A percentile compares a stretch with the other conserved stretches of the same genome.
Conservation (phyloP, 2,113 vertebrate species). For the Sinocyclocheilus anshuiensis region DNA sequence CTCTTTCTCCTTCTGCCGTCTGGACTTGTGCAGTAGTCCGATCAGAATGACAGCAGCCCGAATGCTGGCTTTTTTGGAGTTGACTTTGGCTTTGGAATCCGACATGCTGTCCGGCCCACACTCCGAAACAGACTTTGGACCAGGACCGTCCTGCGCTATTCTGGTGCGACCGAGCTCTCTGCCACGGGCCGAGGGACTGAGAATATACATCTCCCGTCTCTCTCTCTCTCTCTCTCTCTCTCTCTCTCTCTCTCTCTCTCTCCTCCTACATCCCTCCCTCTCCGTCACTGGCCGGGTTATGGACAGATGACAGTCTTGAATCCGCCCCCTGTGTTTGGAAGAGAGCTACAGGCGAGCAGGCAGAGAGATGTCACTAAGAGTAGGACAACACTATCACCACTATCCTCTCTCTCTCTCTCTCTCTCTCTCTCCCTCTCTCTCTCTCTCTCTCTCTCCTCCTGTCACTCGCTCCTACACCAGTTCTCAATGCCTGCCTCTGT, state of each 20-base stretch:
- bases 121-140: constrained; percentile 29
- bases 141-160: constrained; percentile 46
- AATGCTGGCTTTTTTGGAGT: constrained; percentile 88
- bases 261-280: constrained; percentile 53
- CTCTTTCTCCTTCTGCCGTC: constrained; percentile 82
- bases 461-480: constrained; percentile 42
- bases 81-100: constrained; percentile 76
- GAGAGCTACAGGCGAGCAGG: constrained; percentile 10
- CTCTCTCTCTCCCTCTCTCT: constrained; percentile 43
- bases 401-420: constrained; percentile 3
- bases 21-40: constrained; percentile 91
- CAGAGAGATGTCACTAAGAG: constrained; percentile 19
- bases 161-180: constrained; percentile 61
- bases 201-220: constrained; percentile 67
- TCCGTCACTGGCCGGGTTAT: constrained; percentile 80
- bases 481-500: constrained; percentile 55
- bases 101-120: constrained; percentile 76
- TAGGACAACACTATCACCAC: constrained; percentile 39
- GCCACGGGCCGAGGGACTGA: constrained; percentile 68
- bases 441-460: constrained; percentile 49
- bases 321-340: constrained; percentile 71
- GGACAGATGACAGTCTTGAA: constrained; percentile 67
- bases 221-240: constrained; percentile 59
- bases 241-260: constrained; percentile 54
- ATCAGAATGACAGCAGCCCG: constrained; percentile 93